These are phyloP conservation scores for Platanista minor DNA, from an alignment of 2,113 vertebrate species.

Conservation along the genomic window DNA sequence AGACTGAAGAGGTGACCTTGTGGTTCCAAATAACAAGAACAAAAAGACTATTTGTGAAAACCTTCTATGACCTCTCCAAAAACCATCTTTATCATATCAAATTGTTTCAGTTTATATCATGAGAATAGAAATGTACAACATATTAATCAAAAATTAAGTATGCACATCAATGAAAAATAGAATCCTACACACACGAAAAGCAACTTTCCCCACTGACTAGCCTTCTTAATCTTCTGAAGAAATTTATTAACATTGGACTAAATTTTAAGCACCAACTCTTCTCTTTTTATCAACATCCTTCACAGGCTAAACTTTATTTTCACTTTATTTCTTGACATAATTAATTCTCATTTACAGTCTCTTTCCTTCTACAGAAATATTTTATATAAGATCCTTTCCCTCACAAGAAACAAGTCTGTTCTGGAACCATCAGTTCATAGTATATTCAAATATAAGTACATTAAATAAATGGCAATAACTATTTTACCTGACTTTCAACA, in stretches of 20 bases:
- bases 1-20: not conserved
- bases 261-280: not conserved
- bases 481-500: not conserved
- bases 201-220: not conserved
- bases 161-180: not conserved
- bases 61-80: not conserved
- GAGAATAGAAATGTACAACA: not conserved
- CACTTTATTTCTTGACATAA: not conserved
- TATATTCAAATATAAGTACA: not conserved
- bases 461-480: not conserved
- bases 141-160: constrained; percentile 1
- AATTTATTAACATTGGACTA: not conserved
- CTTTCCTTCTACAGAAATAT: not conserved
- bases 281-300: not conserved
- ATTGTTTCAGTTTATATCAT: not conserved
- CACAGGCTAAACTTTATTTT: constrained; percentile 12
- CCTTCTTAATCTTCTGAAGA: not conserved
- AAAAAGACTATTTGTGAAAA: not conserved
- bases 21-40: not conserved
- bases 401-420: not conserved
- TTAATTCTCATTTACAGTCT: not conserved
- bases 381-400: not conserved
- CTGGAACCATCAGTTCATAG: not conserved
- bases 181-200: not conserved
- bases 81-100: not conserved